A percentile compares a stretch with the other conserved stretches of the same genome.
phyloP scores from a whole-genome alignment of 1,140 invertebrate genomes.

The Diploscapter pachys region DNA sequence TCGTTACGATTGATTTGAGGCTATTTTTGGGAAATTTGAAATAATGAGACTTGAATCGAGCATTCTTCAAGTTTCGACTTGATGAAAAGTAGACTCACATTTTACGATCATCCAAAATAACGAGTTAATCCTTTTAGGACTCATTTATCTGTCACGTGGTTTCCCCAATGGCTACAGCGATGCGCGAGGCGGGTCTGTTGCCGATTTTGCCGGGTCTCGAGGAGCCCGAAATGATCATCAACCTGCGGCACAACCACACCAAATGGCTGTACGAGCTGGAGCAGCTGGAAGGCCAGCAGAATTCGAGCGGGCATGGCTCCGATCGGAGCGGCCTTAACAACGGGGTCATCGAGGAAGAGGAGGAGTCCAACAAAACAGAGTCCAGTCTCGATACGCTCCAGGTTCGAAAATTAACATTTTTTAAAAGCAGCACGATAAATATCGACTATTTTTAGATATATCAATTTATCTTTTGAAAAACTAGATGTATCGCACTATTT shows the following conservation, averaged over 20 bases:
- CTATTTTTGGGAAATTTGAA: too few relatives aligned
- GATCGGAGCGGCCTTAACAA: conserved; percentile 9
- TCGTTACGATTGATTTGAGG: too few relatives aligned
- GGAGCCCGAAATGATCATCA: conserved; percentile 45
- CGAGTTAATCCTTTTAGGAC: conserved; percentile 50
- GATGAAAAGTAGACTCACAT: too few relatives aligned
- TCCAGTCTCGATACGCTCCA: not conserved
- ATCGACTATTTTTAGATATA: too few relatives aligned
- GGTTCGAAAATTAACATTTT: too few relatives aligned
- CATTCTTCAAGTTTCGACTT: too few relatives aligned
- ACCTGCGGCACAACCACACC: conserved; percentile 50
- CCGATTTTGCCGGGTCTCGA: conserved; percentile 65
- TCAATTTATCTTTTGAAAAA: too few relatives aligned
- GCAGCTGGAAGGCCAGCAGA: conserved; percentile 1
- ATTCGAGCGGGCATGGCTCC: not conserved
- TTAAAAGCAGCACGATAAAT: too few relatives aligned
- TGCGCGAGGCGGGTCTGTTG: conserved; percentile 67
- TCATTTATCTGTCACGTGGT: conserved; percentile 71
- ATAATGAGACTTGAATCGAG: too few relatives aligned
- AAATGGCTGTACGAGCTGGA: conserved; percentile 47
- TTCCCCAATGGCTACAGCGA: conserved; percentile 67
- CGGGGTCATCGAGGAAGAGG: conserved; percentile 32
- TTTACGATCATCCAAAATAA: too few relatives aligned
- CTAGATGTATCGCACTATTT: too few relatives aligned
- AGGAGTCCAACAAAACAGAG: conserved; percentile 17